Evolutionary conservation across 2,888 invertebrate genomes (phyloP), one percentile per base, ranked within the genome.

Genomic region (Fissipunctia ypsillon): DNA sequence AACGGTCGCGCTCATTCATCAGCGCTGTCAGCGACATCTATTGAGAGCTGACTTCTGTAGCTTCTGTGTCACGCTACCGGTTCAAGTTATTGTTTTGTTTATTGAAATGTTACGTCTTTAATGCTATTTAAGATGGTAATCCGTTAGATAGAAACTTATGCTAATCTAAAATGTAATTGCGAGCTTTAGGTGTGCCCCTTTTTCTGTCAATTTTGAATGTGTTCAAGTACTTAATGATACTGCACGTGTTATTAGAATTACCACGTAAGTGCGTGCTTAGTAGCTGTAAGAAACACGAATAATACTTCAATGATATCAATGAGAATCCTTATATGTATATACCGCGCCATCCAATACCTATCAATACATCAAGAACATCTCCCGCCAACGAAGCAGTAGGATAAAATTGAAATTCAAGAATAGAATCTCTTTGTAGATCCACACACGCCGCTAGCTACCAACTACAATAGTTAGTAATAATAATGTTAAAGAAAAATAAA

Each of bases 401-500:
- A 50, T 52, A 68, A 80, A 67, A 64, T 76, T 61, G 0, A 68
- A 78, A 78, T 61, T 63, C 57, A 66, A 63, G 83, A 85, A 87
- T 82, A 83, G 69, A 81, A 85, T 70, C 73, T 78, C 84, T 84
- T 89, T 89, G 83, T 81, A 80, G 65, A 31, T 81, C 76, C 71
- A 78, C 70, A 83, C 68, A 81, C 74, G 83, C 84, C 84, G 81
- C 86, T 81, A 86, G 86, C 87, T 88, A 88, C 87, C 89, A 91
- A 91, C 93, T 91, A 94, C 94, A 94, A 94, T 94, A 94, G 94
- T 92, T 91, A 84, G 90, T 93, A 94, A 95, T 95, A 95, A 94
- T 93, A 95, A 95, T 94, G 93, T 93, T 93, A 93, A 95, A 95
- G 93, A 95, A 95, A 95, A 96, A 96, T 95, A 94, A 95, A 95